Percentiles rank a stretch among this genome's conserved stretches.
Evolutionary conservation across 2,888 invertebrate species (phyloP).

Genomic region (Xestia ashworthii): DNA sequence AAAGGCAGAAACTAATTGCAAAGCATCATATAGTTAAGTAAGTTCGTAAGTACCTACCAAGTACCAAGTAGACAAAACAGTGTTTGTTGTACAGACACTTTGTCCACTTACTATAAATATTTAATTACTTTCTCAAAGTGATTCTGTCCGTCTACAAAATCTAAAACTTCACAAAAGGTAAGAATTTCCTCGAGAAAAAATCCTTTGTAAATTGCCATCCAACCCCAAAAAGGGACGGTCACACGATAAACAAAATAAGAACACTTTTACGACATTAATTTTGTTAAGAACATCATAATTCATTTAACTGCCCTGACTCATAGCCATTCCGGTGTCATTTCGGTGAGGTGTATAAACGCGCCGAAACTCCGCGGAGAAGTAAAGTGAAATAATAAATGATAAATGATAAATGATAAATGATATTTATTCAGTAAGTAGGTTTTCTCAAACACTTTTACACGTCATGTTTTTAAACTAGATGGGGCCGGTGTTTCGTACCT

Average conservation of each 20-base stretch:
- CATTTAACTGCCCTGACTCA: slow-evolving; percentile 60
- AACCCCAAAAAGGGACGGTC: slow-evolving; percentile 36
- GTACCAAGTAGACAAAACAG: background rate
- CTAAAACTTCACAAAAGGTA: slow-evolving; percentile 25
- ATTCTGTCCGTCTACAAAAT: slow-evolving; percentile 20
- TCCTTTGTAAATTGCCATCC: slow-evolving; percentile 34
- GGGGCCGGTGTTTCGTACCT: too few relatives aligned
- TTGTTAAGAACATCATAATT: slow-evolving; percentile 64
- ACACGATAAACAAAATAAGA: slow-evolving; percentile 56
- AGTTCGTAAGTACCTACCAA: background rate
- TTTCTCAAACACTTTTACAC: too few relatives aligned
- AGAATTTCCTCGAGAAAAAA: slow-evolving; percentile 31
- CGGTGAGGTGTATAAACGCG: slow-evolving; percentile 67
- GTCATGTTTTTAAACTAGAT: too few relatives aligned
- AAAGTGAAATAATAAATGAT: slow-evolving; percentile 78
- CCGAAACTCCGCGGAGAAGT: slow-evolving; percentile 62
- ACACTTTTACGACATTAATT: slow-evolving; percentile 63
- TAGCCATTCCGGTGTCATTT: slow-evolving; percentile 62
- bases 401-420: too few relatives aligned
- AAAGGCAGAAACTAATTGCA: background rate
- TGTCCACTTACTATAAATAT: slow-evolving; percentile 18
- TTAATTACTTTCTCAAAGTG: slow-evolving; percentile 29
- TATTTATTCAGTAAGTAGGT: too few relatives aligned
- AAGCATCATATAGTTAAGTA: background rate
- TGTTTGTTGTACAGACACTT: background rate